phyloP scores from a whole-genome alignment of 2,113 vertebrate species.

The Melanotaenia duboulayi region DNA sequence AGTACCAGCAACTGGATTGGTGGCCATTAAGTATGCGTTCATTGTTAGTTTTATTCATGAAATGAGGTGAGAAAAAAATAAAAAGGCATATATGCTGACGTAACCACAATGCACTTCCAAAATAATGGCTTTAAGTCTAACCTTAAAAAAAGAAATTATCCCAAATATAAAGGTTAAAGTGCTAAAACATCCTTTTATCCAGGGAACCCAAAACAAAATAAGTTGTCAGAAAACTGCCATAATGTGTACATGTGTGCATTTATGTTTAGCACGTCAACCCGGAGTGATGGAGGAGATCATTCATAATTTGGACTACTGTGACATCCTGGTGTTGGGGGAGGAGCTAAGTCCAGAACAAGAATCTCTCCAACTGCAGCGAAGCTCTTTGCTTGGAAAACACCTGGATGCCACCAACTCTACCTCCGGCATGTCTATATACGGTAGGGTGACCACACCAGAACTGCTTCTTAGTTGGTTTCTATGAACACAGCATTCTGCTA shows the following conservation, averaged over 20 bases:
- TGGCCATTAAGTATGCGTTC: neutral
- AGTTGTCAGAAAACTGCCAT: neutral
- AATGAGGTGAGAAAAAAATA: neutral
- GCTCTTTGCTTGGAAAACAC: constrained; percentile 87
- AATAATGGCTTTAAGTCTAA: neutral
- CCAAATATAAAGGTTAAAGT: neutral
- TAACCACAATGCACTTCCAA: no score
- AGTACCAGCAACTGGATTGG: neutral
- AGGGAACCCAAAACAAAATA: constrained; percentile 9
- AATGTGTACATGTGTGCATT: constrained; percentile 38
- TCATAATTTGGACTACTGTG: constrained; percentile 97
- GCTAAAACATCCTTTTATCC: neutral
- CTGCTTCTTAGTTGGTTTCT: constrained; percentile 65
- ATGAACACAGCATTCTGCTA: neutral
- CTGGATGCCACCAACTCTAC: constrained; percentile 96
- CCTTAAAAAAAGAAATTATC: constrained; percentile 20
- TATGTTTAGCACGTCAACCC: constrained; percentile 78
- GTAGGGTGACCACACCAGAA: constrained; percentile 74
- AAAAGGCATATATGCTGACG: neutral
- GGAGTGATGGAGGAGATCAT: constrained; percentile 89
- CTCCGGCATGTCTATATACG: constrained; percentile 94
- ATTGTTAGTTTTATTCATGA: constrained; percentile 10
- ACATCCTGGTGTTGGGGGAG: constrained; percentile 90
- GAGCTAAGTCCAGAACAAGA: constrained; percentile 89
- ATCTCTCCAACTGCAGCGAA: constrained; percentile 87